Evolutionary conservation across 2,888 invertebrate species (phyloP), one percentile per base, ranked within the genome.

Genomic region (Boloria selene): DNA sequence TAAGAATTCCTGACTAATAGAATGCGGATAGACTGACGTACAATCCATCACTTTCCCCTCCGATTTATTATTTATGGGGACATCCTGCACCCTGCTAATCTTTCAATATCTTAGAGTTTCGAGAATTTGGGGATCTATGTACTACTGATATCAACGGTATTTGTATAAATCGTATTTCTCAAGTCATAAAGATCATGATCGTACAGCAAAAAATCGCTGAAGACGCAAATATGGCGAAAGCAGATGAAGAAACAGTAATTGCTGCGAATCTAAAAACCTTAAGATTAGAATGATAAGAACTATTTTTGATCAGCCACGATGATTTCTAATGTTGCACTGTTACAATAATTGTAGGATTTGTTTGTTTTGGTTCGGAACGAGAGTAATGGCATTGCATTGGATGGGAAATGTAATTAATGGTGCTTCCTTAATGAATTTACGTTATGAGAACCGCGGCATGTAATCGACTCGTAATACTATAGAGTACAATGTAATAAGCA

Each of bases 21-120:
- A 92, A 92, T 88, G 86, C 83, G 88, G 83, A 89, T 85, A 86
- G 81, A 84, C 80, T 82, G 89, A 87, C 87, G 87, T 83, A 85
- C 88, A 82, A 92, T 92, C 91, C 89, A 92, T 92, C 91, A 92
- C 87, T 56, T 71, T 85, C 90, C 89, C 85, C 84, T 81, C 82
- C 89, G 80, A 90, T 91, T 90, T 90, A 90, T 91, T 91, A 91
- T 91, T 91, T 91, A 91, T 90, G 82, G 90, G 87, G 86, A 87
- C 89, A 88, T 85, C 81, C 83, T 82, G 81, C 74, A 86, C 87
- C 87, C 85, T 85, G 90, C 89, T 92, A 91, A 92, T 91, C 91
- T 90, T 91, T 90, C 91, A 90, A 91, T 92, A 91, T 92, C 91
- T 90, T 86, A 90, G 86, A 88, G 88, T 88, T 90, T 87, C 79